Evolutionary conservation across 2,888 invertebrate species (phyloP), one percentile per base, ranked within the genome.

Genomic region (Perizoma flavofasciatum): DNA sequence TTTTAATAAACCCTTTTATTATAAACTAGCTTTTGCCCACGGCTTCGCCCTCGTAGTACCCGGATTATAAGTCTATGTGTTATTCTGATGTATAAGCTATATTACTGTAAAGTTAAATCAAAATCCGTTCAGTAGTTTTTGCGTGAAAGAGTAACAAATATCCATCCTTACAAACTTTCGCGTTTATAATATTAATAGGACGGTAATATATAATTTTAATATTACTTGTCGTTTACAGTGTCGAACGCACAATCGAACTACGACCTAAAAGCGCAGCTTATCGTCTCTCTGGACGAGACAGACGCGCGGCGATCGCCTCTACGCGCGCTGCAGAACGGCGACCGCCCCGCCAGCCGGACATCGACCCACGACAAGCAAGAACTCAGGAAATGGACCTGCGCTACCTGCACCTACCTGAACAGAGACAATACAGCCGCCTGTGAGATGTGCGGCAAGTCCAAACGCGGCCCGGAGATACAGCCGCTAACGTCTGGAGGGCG

Each of bases 371-470:
- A 52, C 37, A 43, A 41, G n/a, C 35, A 35, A 10, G 55, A 49
- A 5, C n/a, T 32, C 46, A 49, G 49, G 59, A 57, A 88, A 63
- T 96, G 96, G 96, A 93, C 94, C 64, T 96, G 96, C 77, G 89
- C 88, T 0, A 93, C 94, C 0, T 96, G 96, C 82, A 96, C 96
- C 0, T 96, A 92, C 78, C 79, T 95, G 9, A 96, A 96, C 74
- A 82, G 82, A 4, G 72, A 79, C 0, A 71, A 77, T 0, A 81
- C 82, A 32, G 92, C 93, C 8, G 95, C 95, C 32, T 96, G 96
- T 77, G 96, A 96, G 65, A 96, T 96, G 93, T 96, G 96, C 73
- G 94, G 95, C 32, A 96, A 95, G 77, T 95, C 94, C 0, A 91
- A 90, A 55, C 79, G 79, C 48, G 94, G 94, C 0, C 93, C 94